These are phyloP conservation scores for Acrocephalus scirpaceus DNA, from an alignment of 2,797 vertebrate genomes.

Conservation along the genomic window DNA sequence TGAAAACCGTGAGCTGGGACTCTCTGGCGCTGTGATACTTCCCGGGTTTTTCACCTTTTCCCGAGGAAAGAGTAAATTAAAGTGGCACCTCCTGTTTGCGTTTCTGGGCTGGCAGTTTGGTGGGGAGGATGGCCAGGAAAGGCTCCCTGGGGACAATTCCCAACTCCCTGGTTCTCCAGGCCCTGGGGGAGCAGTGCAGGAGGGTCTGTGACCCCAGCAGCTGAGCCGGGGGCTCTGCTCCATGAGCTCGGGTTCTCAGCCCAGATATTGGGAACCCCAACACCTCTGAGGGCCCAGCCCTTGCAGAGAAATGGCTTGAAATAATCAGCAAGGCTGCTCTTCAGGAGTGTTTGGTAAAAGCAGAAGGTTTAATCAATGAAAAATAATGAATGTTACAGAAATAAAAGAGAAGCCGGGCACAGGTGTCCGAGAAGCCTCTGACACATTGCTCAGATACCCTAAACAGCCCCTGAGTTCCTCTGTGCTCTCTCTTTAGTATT, in stretches of 20 bases:
- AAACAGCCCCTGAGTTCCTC: too few relatives aligned
- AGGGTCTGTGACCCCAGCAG: neutral
- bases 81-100: neutral
- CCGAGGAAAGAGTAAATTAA: neutral
- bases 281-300: too few relatives aligned
- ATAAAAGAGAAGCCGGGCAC: too few relatives aligned
- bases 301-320: too few relatives aligned
- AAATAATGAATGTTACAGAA: too few relatives aligned
- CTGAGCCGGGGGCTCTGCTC: neutral
- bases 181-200: neutral
- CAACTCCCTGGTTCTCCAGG: neutral
- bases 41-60: neutral
- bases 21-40: neutral
- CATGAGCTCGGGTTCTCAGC: accelerated
- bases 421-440: too few relatives aligned
- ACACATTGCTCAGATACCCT: too few relatives aligned
- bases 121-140: neutral
- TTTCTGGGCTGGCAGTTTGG: neutral
- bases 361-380: too few relatives aligned
- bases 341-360: too few relatives aligned
- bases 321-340: too few relatives aligned
- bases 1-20: neutral
- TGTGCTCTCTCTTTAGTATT: too few relatives aligned
- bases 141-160: neutral
- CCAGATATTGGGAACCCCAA: too few relatives aligned